Evolutionary conservation across 2,113 vertebrate genomes (phyloP).

Genomic region (Rhinoderma darwinii): DNA sequence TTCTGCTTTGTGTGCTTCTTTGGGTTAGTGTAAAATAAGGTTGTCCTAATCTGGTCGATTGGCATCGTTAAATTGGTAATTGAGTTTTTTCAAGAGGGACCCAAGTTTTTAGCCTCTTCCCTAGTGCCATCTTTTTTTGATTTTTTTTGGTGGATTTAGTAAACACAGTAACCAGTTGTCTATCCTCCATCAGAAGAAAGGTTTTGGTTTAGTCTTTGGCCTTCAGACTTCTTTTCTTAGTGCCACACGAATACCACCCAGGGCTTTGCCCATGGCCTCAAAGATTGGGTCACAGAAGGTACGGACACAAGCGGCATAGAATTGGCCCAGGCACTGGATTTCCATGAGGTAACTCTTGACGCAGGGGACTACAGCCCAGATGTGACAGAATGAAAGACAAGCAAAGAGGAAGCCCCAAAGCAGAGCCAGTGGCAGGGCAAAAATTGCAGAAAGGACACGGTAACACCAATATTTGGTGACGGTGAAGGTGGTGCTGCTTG

Average conservation of each 20-base stretch:
- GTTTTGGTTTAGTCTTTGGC: neutral
- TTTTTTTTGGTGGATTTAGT: too few species aligned
- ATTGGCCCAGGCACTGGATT: slow-evolving; percentile 61
- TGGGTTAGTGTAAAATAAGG: neutral
- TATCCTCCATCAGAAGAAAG: neutral
- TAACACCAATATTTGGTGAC: slow-evolving; percentile 65
- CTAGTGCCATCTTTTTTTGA: neutral
- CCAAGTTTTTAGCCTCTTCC: neutral
- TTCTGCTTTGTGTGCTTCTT: neutral
- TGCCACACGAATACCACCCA: slow-evolving; percentile 58
- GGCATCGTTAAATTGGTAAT: neutral
- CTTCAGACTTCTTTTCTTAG: slow-evolving; percentile 60
- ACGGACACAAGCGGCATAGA: slow-evolving; percentile 61
- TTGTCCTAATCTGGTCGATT: neutral
- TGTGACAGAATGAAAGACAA: slow-evolving; percentile 63
- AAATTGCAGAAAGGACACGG: slow-evolving; percentile 59
- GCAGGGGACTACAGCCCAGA: slow-evolving; percentile 63
- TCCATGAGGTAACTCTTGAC: slow-evolving; percentile 63
- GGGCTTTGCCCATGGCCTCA: slow-evolving; percentile 58
- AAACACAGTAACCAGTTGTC: neutral
- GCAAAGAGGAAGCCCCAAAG: slow-evolving; percentile 65
- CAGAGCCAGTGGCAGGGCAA: slow-evolving; percentile 61
- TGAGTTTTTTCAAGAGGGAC: neutral
- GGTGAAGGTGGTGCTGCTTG: slow-evolving; percentile 59
- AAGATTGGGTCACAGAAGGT: slow-evolving; percentile 64